phyloP scores from a whole-genome alignment of 2,113 vertebrate genomes.

The Panthera leo region DNA sequence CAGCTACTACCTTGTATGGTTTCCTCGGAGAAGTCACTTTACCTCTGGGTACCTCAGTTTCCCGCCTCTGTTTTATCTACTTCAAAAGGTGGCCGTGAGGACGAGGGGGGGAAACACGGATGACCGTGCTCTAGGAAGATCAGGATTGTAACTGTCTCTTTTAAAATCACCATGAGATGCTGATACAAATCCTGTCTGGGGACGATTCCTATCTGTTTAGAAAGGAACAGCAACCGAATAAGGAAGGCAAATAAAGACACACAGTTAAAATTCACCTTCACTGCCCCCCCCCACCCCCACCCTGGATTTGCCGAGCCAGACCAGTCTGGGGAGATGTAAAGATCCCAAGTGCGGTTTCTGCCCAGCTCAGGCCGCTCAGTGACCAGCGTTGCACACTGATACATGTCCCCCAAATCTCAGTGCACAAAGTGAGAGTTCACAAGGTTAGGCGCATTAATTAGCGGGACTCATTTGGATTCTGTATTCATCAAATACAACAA shows the following conservation, averaged over 20 bases:
- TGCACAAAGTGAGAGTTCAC: conserved; percentile 56
- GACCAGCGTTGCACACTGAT: conserved; percentile 30
- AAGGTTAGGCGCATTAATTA: conserved; percentile 67
- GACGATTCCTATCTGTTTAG: conserved; percentile 4
- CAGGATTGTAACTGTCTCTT: not conserved
- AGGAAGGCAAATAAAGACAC: conserved; percentile 37
- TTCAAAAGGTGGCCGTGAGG: not conserved
- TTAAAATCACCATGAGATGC: not conserved
- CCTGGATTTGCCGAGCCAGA: not conserved
- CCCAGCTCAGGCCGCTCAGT: not conserved
- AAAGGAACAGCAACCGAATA: not conserved
- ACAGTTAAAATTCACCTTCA: conserved; percentile 59
- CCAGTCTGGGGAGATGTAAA: conserved; percentile 9
- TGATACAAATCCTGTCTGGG: not conserved
- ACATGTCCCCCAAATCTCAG: conserved; percentile 59
- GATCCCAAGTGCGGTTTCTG: conserved; percentile 29
- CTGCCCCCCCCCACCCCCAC: not conserved
- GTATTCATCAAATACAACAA: conserved; percentile 65
- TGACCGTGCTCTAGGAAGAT: not conserved
- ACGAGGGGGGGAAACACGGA: not conserved
- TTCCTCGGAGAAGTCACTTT: not conserved
- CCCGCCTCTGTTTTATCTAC: not conserved
- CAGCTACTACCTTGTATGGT: not conserved
- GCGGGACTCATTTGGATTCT: conserved; percentile 58
- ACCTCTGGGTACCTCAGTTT: not conserved